Conservation (phyloP, 2,113 vertebrate genomes). For the Anser cygnoides region DNA sequence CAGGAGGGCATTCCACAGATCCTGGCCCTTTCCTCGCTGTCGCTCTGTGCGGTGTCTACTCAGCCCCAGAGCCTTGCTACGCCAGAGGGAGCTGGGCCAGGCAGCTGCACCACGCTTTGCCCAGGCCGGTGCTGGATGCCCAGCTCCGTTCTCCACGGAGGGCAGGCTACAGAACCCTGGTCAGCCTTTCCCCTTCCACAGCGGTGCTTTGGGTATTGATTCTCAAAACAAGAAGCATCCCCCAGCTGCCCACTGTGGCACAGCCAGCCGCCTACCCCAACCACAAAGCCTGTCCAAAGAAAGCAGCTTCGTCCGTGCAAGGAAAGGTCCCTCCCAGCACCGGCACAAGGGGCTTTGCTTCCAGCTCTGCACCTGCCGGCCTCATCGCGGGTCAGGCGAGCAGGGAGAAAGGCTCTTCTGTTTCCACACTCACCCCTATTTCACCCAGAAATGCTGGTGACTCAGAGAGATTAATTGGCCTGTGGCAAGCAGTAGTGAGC, state of each 20-base stretch:
- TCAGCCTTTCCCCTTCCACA: not conserved
- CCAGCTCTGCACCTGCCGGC: constrained; percentile 10
- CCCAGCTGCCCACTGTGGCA: not conserved
- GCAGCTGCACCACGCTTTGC: constrained; percentile 3
- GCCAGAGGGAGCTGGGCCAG: not conserved
- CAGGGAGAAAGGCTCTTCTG: not conserved
- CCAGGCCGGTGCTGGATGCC: not conserved
- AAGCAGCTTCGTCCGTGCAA: not conserved
- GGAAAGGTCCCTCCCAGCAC: not conserved
- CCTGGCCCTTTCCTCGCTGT: not conserved
- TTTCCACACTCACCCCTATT: not conserved
- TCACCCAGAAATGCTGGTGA: not conserved
- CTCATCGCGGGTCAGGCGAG: not conserved
- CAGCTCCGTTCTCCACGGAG: accelerated
- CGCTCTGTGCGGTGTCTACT: not conserved
- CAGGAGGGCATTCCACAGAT: not conserved
- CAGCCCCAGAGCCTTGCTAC: not conserved
- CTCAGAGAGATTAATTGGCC: not conserved
- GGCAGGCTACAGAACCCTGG: not conserved
- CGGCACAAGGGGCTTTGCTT: not conserved
- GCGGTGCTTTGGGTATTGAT: not conserved
- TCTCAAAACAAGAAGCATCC: not conserved
- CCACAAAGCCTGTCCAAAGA: not conserved
- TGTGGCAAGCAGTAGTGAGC: not conserved
- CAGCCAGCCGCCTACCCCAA: not conserved